Evolutionary conservation across 2,113 vertebrate genomes (phyloP).

Genomic region (Nibea albiflora): DNA sequence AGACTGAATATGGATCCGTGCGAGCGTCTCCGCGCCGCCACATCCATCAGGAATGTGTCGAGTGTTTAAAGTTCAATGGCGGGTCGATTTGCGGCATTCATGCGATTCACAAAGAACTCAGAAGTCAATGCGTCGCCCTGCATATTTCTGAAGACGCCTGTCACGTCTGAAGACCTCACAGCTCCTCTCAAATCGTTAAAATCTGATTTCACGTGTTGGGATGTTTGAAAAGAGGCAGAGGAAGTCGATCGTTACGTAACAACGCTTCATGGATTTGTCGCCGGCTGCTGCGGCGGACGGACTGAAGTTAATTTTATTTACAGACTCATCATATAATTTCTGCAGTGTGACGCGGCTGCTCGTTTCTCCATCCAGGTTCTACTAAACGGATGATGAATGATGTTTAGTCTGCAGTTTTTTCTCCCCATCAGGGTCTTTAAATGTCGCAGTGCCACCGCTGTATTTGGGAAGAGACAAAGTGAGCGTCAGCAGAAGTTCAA

Average conservation of each 20-base stretch:
- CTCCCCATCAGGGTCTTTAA: not conserved
- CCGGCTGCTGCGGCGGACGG: not conserved
- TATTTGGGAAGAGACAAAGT: not conserved
- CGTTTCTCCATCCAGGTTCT: not conserved
- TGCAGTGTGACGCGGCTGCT: not conserved
- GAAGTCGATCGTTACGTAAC: fast-evolving
- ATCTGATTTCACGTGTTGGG: not conserved
- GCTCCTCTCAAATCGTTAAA: not conserved
- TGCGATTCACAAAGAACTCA: not conserved
- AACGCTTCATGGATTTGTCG: not conserved
- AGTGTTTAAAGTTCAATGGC: not conserved
- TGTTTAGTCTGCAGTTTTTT: not conserved
- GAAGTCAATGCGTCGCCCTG: not conserved
- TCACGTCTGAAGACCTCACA: not conserved
- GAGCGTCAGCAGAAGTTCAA: not conserved
- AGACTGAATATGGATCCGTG: not conserved
- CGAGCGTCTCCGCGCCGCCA: not conserved
- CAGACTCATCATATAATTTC: too few relatives aligned
- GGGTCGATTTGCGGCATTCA: not conserved
- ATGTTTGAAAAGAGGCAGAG: not conserved
- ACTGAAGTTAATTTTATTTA: not conserved
- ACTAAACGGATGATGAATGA: not conserved
- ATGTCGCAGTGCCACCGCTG: not conserved
- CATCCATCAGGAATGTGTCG: constrained; percentile 10
- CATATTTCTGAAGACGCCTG: not conserved